Base-by-base conservation (phyloP, 2,888 invertebrate species). In the Eilema sororculum region DNA sequence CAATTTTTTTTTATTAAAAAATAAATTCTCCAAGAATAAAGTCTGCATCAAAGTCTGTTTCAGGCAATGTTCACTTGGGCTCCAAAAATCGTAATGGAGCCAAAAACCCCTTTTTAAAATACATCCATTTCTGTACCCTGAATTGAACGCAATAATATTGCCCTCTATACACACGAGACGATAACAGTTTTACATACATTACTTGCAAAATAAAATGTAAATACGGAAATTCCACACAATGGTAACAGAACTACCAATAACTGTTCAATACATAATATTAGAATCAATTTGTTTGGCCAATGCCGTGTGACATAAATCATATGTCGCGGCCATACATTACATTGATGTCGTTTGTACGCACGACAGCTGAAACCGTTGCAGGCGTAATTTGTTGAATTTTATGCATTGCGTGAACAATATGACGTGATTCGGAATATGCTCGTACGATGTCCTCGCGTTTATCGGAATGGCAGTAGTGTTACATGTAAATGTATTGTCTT, bases 201-300 rank as follows among this genome's bases (percentile, higher is more conserved):
- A 10, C 25, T 13, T 33, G n/a, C 6, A 46, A 46, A 46, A 52
- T n/a, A 28, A 52, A 64, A n/a, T 12, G 2, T 46, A 56, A 30
- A n/a, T 52, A 65, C 64, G 0, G n/a, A 4, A 22, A 52, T 52
- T 65, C 22, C 16, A 46, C 60, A 30, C n/a, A 60, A 22, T 3
- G 10, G 25, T 52, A 63, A 41, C 58, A 64, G 9, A 60, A 59
- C 46, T 37, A 33, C 57, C 62, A 68, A 76, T 63, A 68, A 71
- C 75, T 67, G 69, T 77, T 65, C 68, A 68, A 81, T 71, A 75
- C 72, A 82, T 65, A 71, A 78, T 71, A 80, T 80, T 87, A 78
- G 83, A 84, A 90, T 91, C 92, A 91, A 91, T 92, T 92, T 90
- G 89, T 90, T 89, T 86, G 82, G 74, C 76, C 88, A 86, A 87